A percentile compares a stretch with the other conserved stretches of the same genome.
phyloP scores from a whole-genome alignment of 1,140 invertebrate species.

The Luehdorfia chinensis region DNA sequence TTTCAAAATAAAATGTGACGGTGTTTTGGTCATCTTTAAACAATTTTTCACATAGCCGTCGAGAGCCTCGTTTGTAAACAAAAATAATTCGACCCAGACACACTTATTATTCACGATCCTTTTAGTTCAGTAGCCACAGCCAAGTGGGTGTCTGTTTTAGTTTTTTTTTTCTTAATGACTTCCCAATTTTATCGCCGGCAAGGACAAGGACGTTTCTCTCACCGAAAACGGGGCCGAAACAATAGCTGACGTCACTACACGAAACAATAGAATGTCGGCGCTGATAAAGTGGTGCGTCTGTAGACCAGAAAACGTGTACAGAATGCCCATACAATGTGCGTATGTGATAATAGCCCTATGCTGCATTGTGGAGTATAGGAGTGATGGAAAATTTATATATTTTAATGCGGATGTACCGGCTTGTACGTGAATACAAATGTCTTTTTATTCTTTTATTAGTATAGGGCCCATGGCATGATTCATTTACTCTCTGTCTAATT shows the following conservation, averaged over 20 bases:
- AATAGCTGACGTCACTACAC: conserved; percentile 10
- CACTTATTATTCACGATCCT: too few species aligned
- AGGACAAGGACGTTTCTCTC: neutral
- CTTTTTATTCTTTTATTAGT: neutral
- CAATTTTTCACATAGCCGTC: too few species aligned
- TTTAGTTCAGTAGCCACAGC: too few species aligned
- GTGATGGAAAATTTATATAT: neutral
- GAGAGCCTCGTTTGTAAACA: too few species aligned
- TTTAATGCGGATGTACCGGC: neutral
- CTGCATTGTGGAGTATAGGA: neutral
- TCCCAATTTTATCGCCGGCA: neutral
- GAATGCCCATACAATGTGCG: neutral
- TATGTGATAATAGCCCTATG: neutral
- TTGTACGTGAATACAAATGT: neutral
- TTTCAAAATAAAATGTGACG: too few species aligned
- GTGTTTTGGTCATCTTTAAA: too few species aligned
- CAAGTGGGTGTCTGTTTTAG: neutral
- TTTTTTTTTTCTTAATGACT: neutral
- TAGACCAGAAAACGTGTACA: neutral
- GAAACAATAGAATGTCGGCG: conserved; percentile 7
- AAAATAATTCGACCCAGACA: too few species aligned
- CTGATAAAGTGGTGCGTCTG: conserved; percentile 2
- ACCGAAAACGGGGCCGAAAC: neutral
- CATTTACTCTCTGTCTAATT: too few species aligned
- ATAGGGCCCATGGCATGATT: conserved; percentile 3